These are phyloP conservation scores for Rhynchotus rufescens DNA, from an alignment of 2,797 vertebrate genomes.

Conservation along the genomic window DNA sequence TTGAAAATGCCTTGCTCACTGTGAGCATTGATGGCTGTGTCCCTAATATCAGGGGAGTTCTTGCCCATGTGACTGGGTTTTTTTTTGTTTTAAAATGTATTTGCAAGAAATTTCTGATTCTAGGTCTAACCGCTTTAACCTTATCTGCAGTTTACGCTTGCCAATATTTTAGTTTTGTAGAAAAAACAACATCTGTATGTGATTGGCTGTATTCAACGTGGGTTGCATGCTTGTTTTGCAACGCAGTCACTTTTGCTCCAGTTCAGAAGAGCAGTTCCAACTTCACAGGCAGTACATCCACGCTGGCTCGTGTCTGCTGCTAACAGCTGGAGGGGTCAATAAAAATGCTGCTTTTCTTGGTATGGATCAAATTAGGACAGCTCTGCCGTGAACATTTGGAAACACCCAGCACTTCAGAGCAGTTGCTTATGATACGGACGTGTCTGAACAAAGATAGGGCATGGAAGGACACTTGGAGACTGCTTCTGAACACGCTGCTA, in stretches of 20 bases:
- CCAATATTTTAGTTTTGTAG: not conserved
- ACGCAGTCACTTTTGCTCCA: not conserved
- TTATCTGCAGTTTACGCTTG: conserved; percentile 13
- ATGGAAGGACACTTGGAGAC: fast-evolving
- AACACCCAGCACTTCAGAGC: not conserved
- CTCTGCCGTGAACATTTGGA: not conserved
- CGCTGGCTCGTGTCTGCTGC: not conserved
- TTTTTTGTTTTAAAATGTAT: not conserved
- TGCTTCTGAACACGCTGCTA: not conserved
- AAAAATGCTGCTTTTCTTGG: not conserved
- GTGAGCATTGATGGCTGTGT: not conserved
- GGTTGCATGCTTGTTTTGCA: conserved; percentile 22
- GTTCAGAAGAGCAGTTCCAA: not conserved
- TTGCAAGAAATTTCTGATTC: not conserved
- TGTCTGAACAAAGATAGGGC: not conserved
- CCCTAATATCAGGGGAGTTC: not conserved
- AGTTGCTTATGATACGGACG: not conserved
- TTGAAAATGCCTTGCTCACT: not conserved
- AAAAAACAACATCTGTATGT: conserved; percentile 32
- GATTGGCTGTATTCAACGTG: not conserved
- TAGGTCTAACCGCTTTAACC: not conserved
- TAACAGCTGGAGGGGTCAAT: not conserved
- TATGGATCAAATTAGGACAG: not conserved
- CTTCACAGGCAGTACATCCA: not conserved
- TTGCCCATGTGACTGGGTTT: not conserved